phyloP scores from a whole-genome alignment of 2,888 invertebrate genomes.

The Coenonympha arcania region DNA sequence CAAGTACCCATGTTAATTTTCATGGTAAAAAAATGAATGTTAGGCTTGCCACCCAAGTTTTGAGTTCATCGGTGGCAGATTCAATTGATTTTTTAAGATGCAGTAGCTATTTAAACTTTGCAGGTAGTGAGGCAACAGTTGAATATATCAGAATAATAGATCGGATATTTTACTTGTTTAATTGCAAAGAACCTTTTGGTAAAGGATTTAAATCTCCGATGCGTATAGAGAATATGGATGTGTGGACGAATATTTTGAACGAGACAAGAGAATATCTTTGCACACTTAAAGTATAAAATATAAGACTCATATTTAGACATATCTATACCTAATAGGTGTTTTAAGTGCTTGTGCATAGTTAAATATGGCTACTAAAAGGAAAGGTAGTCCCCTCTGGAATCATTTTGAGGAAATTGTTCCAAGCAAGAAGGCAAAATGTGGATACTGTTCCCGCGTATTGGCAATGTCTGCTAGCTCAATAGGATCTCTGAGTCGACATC shows the following conservation, averaged over 20 bases:
- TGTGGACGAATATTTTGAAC: neutral
- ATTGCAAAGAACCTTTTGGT: neutral
- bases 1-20: neutral
- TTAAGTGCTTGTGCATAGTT: too few relatives aligned
- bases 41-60: neutral
- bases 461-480: conserved; percentile 16
- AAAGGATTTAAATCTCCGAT: neutral
- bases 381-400: conserved; percentile 16
- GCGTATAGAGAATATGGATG: neutral
- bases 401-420: conserved; percentile 2
- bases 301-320: too few relatives aligned
- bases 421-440: conserved; percentile 15
- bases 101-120: neutral
- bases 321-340: too few relatives aligned
- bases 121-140: neutral
- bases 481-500: conserved; percentile 15
- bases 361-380: conserved; percentile 9
- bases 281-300: too few relatives aligned
- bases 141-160: neutral
- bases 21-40: neutral
- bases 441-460: conserved; percentile 12
- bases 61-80: neutral
- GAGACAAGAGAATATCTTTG: too few relatives aligned
- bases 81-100: neutral
- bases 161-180: neutral